Evolutionary conservation across 2,888 invertebrate species (phyloP), one percentile per base, ranked within the genome.

Genomic region (Chouioia cunea): DNA sequence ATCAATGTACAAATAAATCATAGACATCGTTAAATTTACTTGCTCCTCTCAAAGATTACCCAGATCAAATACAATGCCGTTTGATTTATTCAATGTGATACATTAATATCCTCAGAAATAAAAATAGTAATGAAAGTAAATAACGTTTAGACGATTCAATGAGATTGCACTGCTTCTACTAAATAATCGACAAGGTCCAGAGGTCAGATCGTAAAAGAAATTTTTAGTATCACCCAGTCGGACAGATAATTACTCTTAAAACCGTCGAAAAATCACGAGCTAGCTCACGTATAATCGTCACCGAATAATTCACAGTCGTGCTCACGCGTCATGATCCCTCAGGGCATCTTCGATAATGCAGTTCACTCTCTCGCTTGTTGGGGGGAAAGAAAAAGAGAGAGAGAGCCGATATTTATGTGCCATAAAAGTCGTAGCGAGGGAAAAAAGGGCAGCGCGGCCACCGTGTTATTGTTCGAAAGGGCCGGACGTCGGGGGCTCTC

Each of bases 341-440:
- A 23, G 70, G 74, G 77, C 79, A 80, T 81, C 81, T 79, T 81
- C 79, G 82, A 83, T 84, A 84, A 85, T 85, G 81, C 81, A 80
- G 79, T 79, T 79, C 12, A 12, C 36, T 16, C 16, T 53, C 53
- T 20, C 53, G 4, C 53, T 16, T 22, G 53, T 6, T 53, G 18
- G 22, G 14, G 53, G 4, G 27, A 18, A 8, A 8, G 16, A 56
- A 16, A 18, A 16, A 20, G 22, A n/a, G 54, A 23, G n/a, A 14
- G 58, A 48, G 58, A 79, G 80, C 81, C 79, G 83, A 85, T 84
- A 83, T 85, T 85, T 85, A 85, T 85, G 84, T 81, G 80, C 82
- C 80, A 84, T 85, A 84, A 85, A 85, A 84, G 83, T 82, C 81
- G 76, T 47, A n/a, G 12, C 20, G 14, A 15, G 22, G 22, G 53